Conservation (phyloP, 2,888 invertebrate genomes). For the Toxonevra muliebris region DNA sequence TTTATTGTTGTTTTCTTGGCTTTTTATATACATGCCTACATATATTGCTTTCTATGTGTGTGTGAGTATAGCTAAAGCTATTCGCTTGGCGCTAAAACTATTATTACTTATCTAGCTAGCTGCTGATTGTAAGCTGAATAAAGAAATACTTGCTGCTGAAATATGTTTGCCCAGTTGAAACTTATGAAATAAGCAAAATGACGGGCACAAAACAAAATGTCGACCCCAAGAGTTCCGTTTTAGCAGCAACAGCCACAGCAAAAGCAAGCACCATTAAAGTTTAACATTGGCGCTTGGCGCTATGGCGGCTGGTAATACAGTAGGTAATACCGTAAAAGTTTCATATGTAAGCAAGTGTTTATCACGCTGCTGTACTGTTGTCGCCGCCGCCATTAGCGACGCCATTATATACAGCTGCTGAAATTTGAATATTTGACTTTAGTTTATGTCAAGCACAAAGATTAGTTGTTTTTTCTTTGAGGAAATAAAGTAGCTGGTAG, state of each 20-base stretch:
- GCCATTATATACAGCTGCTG: no score
- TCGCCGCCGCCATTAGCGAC: no score
- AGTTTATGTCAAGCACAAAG: no score
- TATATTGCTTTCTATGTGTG: neutral
- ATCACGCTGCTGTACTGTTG: no score
- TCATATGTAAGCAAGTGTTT: no score
- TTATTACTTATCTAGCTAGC: conserved; percentile 16
- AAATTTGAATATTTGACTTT: no score
- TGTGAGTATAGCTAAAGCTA: neutral
- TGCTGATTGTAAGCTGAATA: conserved; percentile 14
- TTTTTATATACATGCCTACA: neutral
- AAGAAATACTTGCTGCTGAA: conserved; percentile 20
- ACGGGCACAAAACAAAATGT: conserved; percentile 64
- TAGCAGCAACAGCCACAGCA: neutral
- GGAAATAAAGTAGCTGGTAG: no score
- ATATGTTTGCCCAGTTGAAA: conserved; percentile 30
- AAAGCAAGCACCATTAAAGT: no score
- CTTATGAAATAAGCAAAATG: conserved; percentile 65
- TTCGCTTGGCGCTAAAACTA: conserved; percentile 1
- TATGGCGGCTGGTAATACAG: no score
- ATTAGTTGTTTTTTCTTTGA: no score
- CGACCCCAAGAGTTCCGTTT: conserved; percentile 38
- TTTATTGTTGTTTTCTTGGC: neutral
- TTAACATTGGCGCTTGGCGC: no score
- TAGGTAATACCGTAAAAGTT: no score